phyloP scores from a whole-genome alignment of 2,888 invertebrate species.

The Drosophila neotestacea region DNA sequence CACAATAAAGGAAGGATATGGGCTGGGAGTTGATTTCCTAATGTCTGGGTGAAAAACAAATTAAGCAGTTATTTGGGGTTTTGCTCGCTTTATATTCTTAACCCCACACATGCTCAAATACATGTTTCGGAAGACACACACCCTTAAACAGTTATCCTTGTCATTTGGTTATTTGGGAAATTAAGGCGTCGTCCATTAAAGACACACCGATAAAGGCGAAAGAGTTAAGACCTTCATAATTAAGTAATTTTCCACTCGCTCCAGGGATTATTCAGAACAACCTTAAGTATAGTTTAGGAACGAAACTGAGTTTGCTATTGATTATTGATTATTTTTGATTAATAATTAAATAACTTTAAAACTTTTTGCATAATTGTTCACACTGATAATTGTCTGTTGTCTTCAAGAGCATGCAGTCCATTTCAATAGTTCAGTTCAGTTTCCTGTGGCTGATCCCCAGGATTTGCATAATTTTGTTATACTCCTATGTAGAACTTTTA shows the following conservation, averaged over 20 bases:
- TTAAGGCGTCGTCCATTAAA: slow-evolving; percentile 45
- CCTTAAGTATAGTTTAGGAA: background rate
- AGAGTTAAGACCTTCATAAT: slow-evolving; percentile 51
- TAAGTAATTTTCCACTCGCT: slow-evolving; percentile 35
- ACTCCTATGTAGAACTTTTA: slow-evolving; percentile 65
- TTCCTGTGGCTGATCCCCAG: slow-evolving; percentile 54
- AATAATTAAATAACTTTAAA: background rate
- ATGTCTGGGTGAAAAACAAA: slow-evolving; percentile 65
- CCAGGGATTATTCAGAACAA: background rate
- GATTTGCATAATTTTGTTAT: slow-evolving; percentile 80
- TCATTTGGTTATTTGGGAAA: slow-evolving; percentile 34
- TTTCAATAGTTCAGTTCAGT: slow-evolving; percentile 27
- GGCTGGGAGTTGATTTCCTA: slow-evolving; percentile 26
- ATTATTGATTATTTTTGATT: slow-evolving; percentile 1
- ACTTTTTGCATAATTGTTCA: slow-evolving; percentile 31
- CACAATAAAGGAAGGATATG: slow-evolving; percentile 6
- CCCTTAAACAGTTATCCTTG: slow-evolving; percentile 30
- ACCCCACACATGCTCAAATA: background rate
- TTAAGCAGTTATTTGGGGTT: slow-evolving; percentile 77
- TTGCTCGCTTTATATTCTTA: slow-evolving; percentile 32
- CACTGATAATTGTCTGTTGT: slow-evolving; percentile 20
- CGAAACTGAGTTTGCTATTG: background rate
- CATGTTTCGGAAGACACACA: slow-evolving; percentile 16
- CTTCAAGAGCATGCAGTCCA: slow-evolving; percentile 7
- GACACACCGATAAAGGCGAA: slow-evolving; percentile 41